phyloP scores from a whole-genome alignment of 2,797 vertebrate genomes.

The Masticophis lateralis region DNA sequence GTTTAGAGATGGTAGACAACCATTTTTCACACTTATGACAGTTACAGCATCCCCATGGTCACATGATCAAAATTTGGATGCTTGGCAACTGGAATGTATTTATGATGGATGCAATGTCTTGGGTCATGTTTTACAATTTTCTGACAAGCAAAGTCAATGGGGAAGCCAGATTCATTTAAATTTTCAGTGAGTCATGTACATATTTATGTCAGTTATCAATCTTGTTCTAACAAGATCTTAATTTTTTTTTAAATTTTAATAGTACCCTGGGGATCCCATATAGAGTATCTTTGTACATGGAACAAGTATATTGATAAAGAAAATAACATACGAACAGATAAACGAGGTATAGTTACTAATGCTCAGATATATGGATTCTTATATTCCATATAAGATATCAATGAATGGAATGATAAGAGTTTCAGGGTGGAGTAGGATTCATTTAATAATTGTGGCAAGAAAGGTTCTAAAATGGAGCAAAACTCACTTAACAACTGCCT shows the following conservation, averaged over 20 bases:
- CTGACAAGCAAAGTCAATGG: not conserved
- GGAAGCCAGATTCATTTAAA: not conserved
- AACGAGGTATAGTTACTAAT: slow-evolving; percentile 71
- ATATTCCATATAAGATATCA: not conserved
- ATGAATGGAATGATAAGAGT: not conserved
- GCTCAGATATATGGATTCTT: not conserved
- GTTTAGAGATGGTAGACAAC: too few species aligned
- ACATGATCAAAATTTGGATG: not conserved
- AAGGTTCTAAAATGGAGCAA: not conserved
- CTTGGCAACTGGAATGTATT: not conserved
- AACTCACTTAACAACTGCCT: not conserved
- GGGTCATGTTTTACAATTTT: not conserved
- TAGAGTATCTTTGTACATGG: slow-evolving; percentile 79
- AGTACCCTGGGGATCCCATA: slow-evolving; percentile 85
- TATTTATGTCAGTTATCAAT: not conserved
- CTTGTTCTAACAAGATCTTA: not conserved
- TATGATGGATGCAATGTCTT: not conserved
- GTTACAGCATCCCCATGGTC: not conserved
- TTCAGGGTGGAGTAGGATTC: not conserved
- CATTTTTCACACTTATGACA: not conserved
- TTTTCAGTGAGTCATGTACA: too few species aligned
- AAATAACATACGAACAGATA: slow-evolving; percentile 83
- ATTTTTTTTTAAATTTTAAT: not conserved
- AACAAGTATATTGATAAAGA: slow-evolving; percentile 75
- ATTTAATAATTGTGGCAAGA: not conserved